These are phyloP conservation scores for Drosophila azteca DNA, from an alignment of 1,140 invertebrate species.

Conservation along the genomic window DNA sequence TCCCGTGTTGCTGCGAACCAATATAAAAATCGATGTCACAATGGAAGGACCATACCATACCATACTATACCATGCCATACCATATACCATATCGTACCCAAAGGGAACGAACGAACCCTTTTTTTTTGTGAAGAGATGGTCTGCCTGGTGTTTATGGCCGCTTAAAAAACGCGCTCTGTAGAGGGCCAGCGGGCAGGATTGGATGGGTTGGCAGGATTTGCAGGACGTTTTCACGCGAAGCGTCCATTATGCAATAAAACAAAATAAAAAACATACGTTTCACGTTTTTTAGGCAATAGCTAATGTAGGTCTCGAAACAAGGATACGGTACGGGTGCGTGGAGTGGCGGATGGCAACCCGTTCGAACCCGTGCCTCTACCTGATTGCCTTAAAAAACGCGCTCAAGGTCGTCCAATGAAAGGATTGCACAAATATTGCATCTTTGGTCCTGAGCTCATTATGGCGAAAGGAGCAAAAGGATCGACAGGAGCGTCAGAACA, in stretches of 20 bases:
- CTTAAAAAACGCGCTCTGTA: slow-evolving; percentile 32
- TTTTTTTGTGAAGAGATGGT: background rate
- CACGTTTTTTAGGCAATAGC: slow-evolving; percentile 59
- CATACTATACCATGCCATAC: no score
- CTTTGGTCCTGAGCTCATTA: slow-evolving; percentile 66
- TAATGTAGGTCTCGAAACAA: slow-evolving; percentile 13
- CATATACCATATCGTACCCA: background rate
- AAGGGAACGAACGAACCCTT: slow-evolving; percentile 12
- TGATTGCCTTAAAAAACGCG: slow-evolving; percentile 51
- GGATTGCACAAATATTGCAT: slow-evolving; percentile 82
- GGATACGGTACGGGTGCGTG: background rate
- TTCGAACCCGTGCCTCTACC: slow-evolving; percentile 35
- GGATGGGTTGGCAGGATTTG: slow-evolving; percentile 8
- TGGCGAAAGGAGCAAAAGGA: background rate
- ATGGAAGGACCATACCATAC: slow-evolving; percentile 17
- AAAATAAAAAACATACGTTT: slow-evolving; percentile 15
- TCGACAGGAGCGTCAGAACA: slow-evolving; percentile 13
- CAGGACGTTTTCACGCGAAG: slow-evolving; percentile 35
- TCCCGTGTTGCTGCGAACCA: slow-evolving; percentile 27
- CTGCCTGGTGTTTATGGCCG: slow-evolving; percentile 12
- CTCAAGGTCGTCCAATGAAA: slow-evolving; percentile 65
- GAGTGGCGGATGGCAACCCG: slow-evolving; percentile 48
- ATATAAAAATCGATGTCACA: slow-evolving; percentile 52
- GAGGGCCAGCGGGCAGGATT: background rate
- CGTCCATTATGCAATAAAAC: slow-evolving; percentile 76